Evolutionary conservation across 2,797 vertebrate genomes (phyloP), one percentile per base, ranked within the genome.

Genomic region (Enteromius argenteus): DNA sequence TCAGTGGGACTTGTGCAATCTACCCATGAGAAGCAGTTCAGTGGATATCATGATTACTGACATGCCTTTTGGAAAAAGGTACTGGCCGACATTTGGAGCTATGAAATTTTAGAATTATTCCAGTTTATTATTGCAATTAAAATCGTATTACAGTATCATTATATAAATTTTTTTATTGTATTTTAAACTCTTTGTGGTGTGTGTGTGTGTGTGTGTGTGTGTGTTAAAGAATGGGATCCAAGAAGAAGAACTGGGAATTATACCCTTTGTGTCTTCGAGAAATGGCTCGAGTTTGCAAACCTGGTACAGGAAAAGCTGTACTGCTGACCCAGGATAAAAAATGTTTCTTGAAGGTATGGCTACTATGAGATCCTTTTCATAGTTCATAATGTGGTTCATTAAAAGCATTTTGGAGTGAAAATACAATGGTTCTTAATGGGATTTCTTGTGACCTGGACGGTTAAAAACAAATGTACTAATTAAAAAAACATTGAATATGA

Each of bases 11-110:
- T 93, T 98, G 71, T 97, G 97, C 90, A 94, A 83, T 58, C 91
- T 99, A 66, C 97, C 98, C 0, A 76, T 99, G 86, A 96, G 95
- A 90, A 96, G 95, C 0, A 94, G 95, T 81, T 98, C 96, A 35
- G 96, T 98, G 87, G 97, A 99, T 89, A 90, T 98, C 1, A 93
- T 99, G 62, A 94, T 98, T 91, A 97, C 97, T 4, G 98, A 99
- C 89, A 98, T 99, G 97, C 98, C 98, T 1, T 99, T 99, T 91
- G 98, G 98, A 37, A 99, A 99, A 91, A 98, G 98, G 98, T 99
- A 93, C 42, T 44, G 32, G 42, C 17, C 1, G 39, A 68, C 23
- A 15, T 44, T 9, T 72, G 39, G 2, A 49, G 13, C 35, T 17
- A 15, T 21, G 19, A 19, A 21, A 32, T 19, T 81, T 39, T 71